Conservation (phyloP, 2,113 vertebrate species). For the Chamaea fasciata region DNA sequence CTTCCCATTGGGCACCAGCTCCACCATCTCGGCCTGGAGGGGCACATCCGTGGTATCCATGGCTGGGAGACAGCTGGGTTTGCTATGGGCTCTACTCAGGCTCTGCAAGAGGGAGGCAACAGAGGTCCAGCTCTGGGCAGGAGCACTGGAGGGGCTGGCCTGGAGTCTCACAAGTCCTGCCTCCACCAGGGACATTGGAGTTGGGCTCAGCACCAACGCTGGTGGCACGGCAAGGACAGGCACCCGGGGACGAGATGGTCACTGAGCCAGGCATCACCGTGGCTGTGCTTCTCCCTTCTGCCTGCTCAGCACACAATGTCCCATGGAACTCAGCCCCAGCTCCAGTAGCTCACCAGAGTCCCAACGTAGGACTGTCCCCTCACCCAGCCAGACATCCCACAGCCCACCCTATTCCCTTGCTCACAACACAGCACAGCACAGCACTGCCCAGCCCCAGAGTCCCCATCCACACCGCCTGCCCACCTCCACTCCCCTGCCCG, state of each 20-base stretch:
- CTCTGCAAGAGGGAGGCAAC: constrained; percentile 26
- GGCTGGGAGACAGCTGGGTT: background rate
- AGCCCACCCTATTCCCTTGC: background rate
- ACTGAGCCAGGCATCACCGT: background rate
- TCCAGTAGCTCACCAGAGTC: background rate
- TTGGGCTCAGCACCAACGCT: background rate
- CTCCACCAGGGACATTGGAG: background rate
- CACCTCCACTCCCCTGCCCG: background rate
- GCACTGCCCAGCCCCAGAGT: background rate
- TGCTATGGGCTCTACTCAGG: background rate
- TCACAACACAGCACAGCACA: background rate
- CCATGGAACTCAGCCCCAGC: background rate
- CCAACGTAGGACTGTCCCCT: background rate
- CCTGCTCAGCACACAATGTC: rapidly evolving
- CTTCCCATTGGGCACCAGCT: constrained; percentile 77
- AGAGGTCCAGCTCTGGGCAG: background rate
- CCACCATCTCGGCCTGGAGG: constrained; percentile 75
- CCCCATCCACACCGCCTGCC: rapidly evolving
- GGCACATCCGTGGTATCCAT: constrained; percentile 53
- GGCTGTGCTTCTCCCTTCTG: background rate
- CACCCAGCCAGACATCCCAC: rapidly evolving
- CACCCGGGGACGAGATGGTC: background rate
- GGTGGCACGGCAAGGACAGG: background rate
- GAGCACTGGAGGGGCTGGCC: background rate
- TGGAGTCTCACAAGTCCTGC: background rate